A percentile compares a stretch with the other conserved stretches of the same genome.
phyloP scores from a whole-genome alignment of 1,140 invertebrate genomes.

The Eubasilissa regina region DNA sequence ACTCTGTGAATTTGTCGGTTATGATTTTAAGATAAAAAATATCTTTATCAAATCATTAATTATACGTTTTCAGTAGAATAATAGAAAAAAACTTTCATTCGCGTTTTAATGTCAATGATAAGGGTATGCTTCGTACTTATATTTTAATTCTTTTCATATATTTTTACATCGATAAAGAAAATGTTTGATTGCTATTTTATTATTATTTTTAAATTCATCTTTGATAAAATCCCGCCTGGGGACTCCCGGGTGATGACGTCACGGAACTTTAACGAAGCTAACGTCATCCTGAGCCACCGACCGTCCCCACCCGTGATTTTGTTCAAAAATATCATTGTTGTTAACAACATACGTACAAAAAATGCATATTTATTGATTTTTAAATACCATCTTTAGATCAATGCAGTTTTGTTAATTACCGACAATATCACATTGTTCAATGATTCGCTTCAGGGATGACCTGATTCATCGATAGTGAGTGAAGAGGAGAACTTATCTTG shows the following conservation, averaged over 20 bases:
- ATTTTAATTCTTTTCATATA: too few relatives aligned
- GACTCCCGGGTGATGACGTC: slow-evolving; percentile 58
- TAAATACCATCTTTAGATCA: neutral
- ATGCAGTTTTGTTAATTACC: slow-evolving; percentile 10
- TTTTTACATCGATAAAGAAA: too few relatives aligned
- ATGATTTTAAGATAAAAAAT: neutral
- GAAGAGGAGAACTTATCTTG: neutral
- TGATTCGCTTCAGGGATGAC: slow-evolving; percentile 12
- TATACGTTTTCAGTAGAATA: too few relatives aligned
- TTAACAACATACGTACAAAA: neutral
- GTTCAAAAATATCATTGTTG: slow-evolving; percentile 5
- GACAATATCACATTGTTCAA: slow-evolving; percentile 42
- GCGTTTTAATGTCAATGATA: too few relatives aligned
- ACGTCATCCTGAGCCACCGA: slow-evolving; percentile 60
- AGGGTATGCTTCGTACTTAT: too few relatives aligned
- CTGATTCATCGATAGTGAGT: slow-evolving; percentile 3
- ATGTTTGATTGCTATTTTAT: too few relatives aligned
- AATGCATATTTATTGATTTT: slow-evolving; percentile 21
- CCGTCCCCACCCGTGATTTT: slow-evolving; percentile 55
- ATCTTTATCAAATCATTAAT: neutral
- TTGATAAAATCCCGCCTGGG: slow-evolving; percentile 53
- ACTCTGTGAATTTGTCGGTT: slow-evolving; percentile 50
- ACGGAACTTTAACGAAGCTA: slow-evolving; percentile 39
- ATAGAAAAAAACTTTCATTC: too few relatives aligned
- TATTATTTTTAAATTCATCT: neutral